Evolutionary conservation across 2,113 vertebrate species (phyloP).

Genomic region (Antechinus flavipes): DNA sequence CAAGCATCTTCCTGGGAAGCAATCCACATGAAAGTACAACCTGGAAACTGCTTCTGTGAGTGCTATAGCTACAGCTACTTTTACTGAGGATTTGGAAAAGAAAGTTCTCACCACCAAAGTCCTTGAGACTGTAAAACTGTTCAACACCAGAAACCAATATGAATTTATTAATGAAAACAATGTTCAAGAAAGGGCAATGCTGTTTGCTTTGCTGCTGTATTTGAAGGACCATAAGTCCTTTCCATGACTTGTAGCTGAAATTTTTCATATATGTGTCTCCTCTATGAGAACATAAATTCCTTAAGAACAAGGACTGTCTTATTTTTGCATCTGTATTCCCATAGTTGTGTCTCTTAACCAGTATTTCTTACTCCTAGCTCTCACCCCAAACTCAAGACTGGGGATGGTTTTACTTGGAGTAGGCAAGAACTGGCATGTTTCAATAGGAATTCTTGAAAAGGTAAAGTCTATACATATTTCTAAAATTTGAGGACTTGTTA

Average conservation of each 20-base stretch:
- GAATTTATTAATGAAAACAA: background rate
- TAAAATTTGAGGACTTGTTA: background rate
- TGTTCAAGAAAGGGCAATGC: background rate
- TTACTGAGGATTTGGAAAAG: background rate
- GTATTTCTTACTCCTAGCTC: rapidly evolving
- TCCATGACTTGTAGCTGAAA: background rate
- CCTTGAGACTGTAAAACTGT: background rate
- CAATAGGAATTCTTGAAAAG: background rate
- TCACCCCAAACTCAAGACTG: background rate
- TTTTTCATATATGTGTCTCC: background rate
- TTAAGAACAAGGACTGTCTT: background rate
- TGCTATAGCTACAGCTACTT: background rate
- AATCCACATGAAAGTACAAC: background rate
- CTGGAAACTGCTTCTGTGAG: background rate
- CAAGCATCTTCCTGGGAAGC: background rate
- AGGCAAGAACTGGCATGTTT: background rate
- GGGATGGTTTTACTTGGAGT: background rate
- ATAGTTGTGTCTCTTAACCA: background rate
- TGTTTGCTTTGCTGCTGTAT: background rate
- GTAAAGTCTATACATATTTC: background rate
- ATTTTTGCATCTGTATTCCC: background rate
- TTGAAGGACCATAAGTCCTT: background rate
- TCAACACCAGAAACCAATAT: background rate
- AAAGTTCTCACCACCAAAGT: background rate
- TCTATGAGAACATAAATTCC: background rate